Conservation (phyloP, 1,140 invertebrate species). For the Drosophila arawakana region DNA sequence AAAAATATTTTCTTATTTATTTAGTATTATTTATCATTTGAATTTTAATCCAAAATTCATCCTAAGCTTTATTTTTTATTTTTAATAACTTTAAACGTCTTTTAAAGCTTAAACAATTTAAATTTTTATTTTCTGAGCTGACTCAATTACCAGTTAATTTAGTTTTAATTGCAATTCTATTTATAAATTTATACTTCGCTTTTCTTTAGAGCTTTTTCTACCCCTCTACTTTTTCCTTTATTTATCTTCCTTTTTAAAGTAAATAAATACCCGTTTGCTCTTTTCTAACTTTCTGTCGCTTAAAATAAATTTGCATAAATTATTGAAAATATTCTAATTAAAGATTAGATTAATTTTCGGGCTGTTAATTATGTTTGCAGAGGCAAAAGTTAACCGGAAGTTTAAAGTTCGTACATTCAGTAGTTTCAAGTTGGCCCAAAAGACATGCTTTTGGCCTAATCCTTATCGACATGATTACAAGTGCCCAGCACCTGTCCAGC, state of each 20-base stretch:
- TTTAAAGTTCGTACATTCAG: background rate
- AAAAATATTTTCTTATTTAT: too few relatives aligned
- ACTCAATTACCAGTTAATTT: background rate
- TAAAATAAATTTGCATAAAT: constrained; percentile 28
- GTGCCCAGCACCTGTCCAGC: constrained; percentile 16
- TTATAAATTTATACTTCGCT: background rate
- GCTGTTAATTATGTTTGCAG: background rate
- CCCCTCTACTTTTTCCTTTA: background rate
- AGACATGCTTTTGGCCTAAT: background rate
- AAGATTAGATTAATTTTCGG: constrained; percentile 14
- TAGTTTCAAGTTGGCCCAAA: constrained; percentile 7
- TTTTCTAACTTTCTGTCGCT: too few relatives aligned
- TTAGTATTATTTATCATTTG: too few relatives aligned
- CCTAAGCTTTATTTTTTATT: too few relatives aligned
- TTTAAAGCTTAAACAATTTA: too few relatives aligned
- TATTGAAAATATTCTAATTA: constrained; percentile 7
- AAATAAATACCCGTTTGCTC: too few relatives aligned
- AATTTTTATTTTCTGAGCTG: too few relatives aligned
- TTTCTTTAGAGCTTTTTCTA: too few relatives aligned
- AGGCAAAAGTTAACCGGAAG: constrained; percentile 6
- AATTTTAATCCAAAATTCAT: too few relatives aligned
- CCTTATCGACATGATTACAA: constrained; percentile 26
- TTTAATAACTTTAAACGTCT: too few relatives aligned
- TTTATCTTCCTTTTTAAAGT: too few relatives aligned
- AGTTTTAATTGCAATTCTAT: background rate